phyloP scores from a whole-genome alignment of 2,797 vertebrate species.

The Catharus ustulatus region DNA sequence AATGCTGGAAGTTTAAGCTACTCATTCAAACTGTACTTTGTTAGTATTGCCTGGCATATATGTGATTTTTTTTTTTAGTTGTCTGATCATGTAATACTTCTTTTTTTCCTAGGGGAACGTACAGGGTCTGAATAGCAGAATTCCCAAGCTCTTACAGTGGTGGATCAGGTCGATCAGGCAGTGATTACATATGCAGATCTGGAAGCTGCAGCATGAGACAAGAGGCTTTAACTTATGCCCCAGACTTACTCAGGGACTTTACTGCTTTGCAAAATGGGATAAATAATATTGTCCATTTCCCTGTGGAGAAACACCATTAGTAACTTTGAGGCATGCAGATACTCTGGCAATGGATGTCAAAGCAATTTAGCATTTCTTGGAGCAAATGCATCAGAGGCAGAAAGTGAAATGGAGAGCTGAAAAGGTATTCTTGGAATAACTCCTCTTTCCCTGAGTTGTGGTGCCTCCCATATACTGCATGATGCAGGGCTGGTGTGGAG shows the following conservation, averaged over 20 bases:
- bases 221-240: not conserved
- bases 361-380: not conserved
- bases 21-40: not conserved
- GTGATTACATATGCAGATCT: not conserved
- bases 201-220: not conserved
- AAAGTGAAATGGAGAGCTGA: not conserved
- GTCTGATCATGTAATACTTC: not conserved
- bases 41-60: not conserved
- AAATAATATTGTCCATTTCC: not conserved
- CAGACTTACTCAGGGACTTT: not conserved
- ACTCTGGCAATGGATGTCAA: not conserved
- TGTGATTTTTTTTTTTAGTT: not conserved
- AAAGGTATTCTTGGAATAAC: not conserved
- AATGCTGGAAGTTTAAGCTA: not conserved
- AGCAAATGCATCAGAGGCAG: not conserved
- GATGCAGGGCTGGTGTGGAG: not conserved
- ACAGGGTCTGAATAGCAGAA: not conserved
- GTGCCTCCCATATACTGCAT: not conserved
- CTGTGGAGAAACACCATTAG: not conserved
- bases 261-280: not conserved
- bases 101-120: rapidly evolving
- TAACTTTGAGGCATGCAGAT: not conserved
- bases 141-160: not conserved
- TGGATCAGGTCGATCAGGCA: not conserved
- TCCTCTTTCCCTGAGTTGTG: not conserved